Conservation (phyloP, 1,140 invertebrate genomes). For the Stegodyphus dumicola region DNA sequence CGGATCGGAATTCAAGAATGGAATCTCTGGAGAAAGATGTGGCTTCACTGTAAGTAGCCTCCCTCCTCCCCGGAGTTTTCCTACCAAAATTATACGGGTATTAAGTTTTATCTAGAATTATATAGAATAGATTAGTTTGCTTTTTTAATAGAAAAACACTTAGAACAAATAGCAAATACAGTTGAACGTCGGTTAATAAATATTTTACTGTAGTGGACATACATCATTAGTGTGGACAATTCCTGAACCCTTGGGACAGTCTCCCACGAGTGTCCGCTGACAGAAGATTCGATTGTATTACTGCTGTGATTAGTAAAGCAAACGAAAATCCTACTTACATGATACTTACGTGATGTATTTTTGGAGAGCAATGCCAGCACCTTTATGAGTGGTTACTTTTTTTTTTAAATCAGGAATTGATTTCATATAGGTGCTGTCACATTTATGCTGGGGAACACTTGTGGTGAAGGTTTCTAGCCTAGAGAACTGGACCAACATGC, state of each 20-base stretch:
- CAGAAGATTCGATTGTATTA: too few species aligned
- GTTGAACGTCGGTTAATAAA: neutral
- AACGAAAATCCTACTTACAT: too few species aligned
- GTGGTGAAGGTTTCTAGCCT: too few species aligned
- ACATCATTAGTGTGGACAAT: neutral
- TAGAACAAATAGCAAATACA: neutral
- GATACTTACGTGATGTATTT: too few species aligned
- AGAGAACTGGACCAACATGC: too few species aligned
- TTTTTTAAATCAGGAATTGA: too few species aligned
- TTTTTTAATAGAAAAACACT: neutral
- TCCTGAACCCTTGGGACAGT: neutral
- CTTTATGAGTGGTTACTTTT: too few species aligned
- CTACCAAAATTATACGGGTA: neutral
- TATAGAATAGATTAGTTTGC: neutral
- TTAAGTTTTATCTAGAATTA: neutral
- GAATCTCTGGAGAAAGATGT: slow-evolving; percentile 63
- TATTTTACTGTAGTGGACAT: neutral
- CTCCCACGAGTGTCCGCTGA: too few species aligned
- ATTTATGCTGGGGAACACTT: too few species aligned
- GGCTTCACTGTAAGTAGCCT: slow-evolving; percentile 65
- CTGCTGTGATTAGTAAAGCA: too few species aligned
- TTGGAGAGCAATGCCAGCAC: too few species aligned
- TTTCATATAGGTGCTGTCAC: too few species aligned
- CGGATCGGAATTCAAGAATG: slow-evolving; percentile 67
- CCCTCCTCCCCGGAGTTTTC: neutral